Percentiles rank a stretch among this genome's conserved stretches.
Conservation (phyloP, 2,797 vertebrate species). For the Aulostomus chinensis region DNA sequence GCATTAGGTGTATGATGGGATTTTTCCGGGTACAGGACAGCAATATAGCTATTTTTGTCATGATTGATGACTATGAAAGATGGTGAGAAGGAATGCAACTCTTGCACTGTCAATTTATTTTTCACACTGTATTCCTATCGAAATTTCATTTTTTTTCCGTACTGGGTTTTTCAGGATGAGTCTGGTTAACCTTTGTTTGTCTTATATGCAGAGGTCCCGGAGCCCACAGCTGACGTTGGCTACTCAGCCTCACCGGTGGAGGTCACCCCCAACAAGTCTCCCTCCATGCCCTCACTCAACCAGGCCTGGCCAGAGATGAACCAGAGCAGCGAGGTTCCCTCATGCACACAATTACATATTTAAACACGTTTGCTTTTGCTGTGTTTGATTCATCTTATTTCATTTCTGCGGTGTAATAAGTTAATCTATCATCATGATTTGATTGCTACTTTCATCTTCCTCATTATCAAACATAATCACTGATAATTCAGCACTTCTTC, state of each 20-base stretch:
- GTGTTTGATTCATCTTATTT: conserved; percentile 32
- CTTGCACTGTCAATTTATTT: too few relatives aligned
- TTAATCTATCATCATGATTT: conserved; percentile 30
- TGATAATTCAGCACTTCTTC: conserved; percentile 51
- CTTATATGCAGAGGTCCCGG: conserved; percentile 81
- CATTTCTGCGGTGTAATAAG: conserved; percentile 22
- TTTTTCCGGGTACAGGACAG: too few relatives aligned
- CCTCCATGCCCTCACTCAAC: conserved; percentile 98
- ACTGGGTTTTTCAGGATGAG: too few relatives aligned
- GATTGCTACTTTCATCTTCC: conserved; percentile 24
- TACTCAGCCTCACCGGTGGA: conserved; percentile 94
- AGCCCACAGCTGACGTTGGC: conserved; percentile 87
- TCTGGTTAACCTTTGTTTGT: background rate
- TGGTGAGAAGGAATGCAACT: too few relatives aligned
- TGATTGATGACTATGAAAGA: too few relatives aligned
- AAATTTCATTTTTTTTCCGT: too few relatives aligned
- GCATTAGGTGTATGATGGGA: too few relatives aligned
- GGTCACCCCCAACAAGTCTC: conserved; percentile 96
- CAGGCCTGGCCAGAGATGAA: conserved; percentile 99
- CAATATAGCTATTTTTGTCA: too few relatives aligned
- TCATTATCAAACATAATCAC: conserved; percentile 46
- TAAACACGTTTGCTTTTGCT: conserved; percentile 27
- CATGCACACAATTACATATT: conserved; percentile 3
- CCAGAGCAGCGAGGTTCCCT: conserved; percentile 95
- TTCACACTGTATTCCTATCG: too few relatives aligned